Percentiles rank a stretch among this genome's conserved stretches.
Conservation (phyloP, 2,113 vertebrate species). For the Pelusios castaneus region DNA sequence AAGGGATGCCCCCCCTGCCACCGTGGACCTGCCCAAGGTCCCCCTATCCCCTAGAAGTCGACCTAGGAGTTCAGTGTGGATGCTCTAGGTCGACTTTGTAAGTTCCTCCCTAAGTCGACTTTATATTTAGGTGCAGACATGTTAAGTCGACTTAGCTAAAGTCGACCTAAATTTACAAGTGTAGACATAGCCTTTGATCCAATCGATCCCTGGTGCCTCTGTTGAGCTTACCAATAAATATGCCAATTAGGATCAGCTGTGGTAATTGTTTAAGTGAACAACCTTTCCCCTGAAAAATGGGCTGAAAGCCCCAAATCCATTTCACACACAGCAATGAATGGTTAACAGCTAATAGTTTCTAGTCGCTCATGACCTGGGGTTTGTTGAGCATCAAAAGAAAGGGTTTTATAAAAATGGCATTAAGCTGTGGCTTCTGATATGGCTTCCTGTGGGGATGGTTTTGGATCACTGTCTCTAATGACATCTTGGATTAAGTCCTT, state of each 20-base stretch:
- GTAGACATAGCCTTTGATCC: too few species aligned
- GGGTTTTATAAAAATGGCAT: background rate
- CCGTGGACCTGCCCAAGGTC: too few species aligned
- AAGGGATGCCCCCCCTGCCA: too few species aligned
- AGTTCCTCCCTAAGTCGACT: too few species aligned
- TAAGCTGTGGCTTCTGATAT: rapidly evolving
- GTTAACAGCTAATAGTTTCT: background rate
- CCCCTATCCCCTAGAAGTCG: too few species aligned
- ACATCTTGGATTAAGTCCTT: background rate
- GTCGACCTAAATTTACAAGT: too few species aligned
- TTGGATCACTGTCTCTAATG: background rate
- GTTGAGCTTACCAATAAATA: background rate
- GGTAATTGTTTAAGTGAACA: background rate
- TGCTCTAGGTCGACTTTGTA: too few species aligned
- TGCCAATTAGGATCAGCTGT: background rate
- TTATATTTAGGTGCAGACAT: too few species aligned
- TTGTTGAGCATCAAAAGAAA: background rate
- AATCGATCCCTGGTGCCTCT: background rate
- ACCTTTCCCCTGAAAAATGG: background rate
- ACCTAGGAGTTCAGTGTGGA: too few species aligned
- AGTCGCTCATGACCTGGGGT: background rate
- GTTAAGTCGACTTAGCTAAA: too few species aligned
- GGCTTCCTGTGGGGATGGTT: background rate
- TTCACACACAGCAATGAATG: background rate
- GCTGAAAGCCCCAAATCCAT: background rate